Conservation (phyloP, 2,888 invertebrate genomes). For the Nephrotoma guestfalica region DNA sequence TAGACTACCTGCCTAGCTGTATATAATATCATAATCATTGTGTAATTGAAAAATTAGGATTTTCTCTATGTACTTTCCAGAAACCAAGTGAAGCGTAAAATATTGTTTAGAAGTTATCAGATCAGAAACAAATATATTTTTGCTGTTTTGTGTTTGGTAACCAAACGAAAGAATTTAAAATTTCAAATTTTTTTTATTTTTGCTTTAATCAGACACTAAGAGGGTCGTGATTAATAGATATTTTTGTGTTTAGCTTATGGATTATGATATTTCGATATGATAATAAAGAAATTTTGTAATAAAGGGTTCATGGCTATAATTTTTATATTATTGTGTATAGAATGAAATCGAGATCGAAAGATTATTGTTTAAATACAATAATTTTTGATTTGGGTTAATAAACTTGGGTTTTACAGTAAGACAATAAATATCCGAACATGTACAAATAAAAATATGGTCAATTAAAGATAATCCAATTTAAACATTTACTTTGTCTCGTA, state of each 20-base stretch:
- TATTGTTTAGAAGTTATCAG: not conserved
- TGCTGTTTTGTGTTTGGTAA: not conserved
- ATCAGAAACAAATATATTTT: not conserved
- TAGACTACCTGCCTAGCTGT: too few relatives aligned
- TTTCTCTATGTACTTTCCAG: not conserved
- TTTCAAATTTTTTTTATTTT: not conserved
- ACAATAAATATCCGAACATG: not conserved
- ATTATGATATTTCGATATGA: not conserved
- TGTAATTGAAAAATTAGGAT: not conserved
- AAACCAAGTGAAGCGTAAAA: not conserved
- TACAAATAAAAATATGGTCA: not conserved
- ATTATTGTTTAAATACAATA: not conserved
- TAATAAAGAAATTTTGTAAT: not conserved
- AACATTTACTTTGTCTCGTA: not conserved
- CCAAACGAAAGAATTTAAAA: not conserved
- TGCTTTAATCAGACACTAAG: not conserved
- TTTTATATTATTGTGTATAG: not conserved
- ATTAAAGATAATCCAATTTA: not conserved
- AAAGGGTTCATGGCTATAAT: not conserved
- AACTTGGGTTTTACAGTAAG: not conserved
- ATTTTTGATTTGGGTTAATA: not conserved
- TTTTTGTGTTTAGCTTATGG: not conserved
- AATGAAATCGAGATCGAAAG: not conserved
- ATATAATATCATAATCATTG: not conserved
- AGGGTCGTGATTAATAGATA: not conserved